A percentile compares a stretch with the other conserved stretches of the same genome.
Conservation (phyloP, 2,113 vertebrate genomes). For the Prionailurus viverrinus region DNA sequence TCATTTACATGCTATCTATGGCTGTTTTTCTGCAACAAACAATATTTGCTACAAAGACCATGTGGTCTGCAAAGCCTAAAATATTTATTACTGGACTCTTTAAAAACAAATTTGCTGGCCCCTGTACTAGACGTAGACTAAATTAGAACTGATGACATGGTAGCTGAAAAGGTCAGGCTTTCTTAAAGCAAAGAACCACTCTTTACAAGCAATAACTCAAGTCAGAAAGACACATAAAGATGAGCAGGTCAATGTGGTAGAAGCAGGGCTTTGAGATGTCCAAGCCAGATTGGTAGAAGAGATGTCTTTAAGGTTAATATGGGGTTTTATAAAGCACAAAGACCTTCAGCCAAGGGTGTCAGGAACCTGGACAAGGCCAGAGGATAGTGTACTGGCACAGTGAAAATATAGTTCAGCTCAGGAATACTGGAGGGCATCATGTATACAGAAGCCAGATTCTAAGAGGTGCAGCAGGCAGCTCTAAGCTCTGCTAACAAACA, state of each 20-base stretch:
- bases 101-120: background rate
- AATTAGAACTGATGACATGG: background rate
- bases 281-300: background rate
- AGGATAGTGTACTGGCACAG: background rate
- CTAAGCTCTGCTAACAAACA: background rate
- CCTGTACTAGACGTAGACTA: background rate
- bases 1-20: background rate
- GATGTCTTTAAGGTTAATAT: background rate
- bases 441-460: background rate
- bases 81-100: background rate
- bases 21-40: background rate
- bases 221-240: background rate
- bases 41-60: background rate
- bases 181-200: background rate
- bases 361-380: background rate
- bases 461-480: background rate
- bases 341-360: background rate
- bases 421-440: background rate
- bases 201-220: background rate
- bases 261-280: background rate
- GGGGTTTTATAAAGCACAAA: background rate
- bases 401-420: background rate
- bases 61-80: background rate
- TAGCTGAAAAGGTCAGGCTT: slow-evolving; percentile 17
- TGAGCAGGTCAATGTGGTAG: background rate